Evolutionary conservation across 1,140 invertebrate genomes (phyloP).

Genomic region (Nasonia longicornis): DNA sequence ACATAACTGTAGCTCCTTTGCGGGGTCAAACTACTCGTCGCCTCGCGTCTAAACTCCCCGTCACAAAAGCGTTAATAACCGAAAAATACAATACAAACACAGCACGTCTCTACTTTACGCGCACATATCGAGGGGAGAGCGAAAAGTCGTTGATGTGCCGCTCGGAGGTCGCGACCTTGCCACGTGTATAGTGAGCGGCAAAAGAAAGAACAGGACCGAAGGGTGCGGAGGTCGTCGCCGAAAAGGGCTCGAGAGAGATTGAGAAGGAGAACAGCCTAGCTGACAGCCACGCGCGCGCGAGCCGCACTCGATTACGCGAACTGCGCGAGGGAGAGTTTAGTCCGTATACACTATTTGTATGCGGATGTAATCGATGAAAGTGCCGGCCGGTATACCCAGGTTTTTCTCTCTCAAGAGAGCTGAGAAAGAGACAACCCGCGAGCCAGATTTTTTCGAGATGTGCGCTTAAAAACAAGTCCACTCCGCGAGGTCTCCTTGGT

Average conservation of each 20-base stretch:
- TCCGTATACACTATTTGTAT: no score
- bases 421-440: no score
- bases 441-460: no score
- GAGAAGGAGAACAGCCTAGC: not conserved
- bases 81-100: conserved; percentile 43
- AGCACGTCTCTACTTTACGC: not conserved
- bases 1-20: no score
- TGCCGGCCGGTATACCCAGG: not conserved
- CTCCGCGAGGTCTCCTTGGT: no score
- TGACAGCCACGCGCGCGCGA: conserved; percentile 6
- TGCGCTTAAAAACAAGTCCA: no score
- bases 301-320: conserved; percentile 9
- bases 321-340: not conserved
- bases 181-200: conserved; percentile 50
- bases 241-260: conserved; percentile 41
- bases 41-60: no score
- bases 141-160: conserved; percentile 36
- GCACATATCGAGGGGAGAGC: conserved; percentile 27
- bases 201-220: conserved; percentile 25
- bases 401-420: no score
- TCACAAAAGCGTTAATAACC: conserved; percentile 6
- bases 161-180: conserved; percentile 58
- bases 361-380: conserved; percentile 20
- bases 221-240: conserved; percentile 43
- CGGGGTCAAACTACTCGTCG: no score